phyloP scores from a whole-genome alignment of 2,113 vertebrate genomes.

The Meleagris gallopavo region DNA sequence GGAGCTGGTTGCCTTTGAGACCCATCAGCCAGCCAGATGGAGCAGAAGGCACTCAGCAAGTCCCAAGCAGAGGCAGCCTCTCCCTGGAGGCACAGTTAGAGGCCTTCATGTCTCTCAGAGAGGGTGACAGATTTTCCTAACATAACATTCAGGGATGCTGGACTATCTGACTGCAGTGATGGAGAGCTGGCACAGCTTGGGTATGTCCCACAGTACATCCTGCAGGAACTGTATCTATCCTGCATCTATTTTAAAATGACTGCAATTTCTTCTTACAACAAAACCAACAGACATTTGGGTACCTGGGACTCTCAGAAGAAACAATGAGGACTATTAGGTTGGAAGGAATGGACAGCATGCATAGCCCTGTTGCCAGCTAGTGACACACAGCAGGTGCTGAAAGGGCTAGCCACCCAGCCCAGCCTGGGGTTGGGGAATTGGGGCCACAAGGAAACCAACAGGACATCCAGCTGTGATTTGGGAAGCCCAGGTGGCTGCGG shows the following conservation, averaged over 20 bases:
- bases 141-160: fast-evolving
- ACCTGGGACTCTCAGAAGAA: neutral
- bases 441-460: neutral
- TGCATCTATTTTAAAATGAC: neutral
- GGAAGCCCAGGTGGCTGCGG: neutral
- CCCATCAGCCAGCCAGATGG: neutral
- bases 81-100: neutral
- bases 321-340: neutral
- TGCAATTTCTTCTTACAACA: neutral
- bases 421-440: neutral
- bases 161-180: neutral
- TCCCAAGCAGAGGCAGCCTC: neutral
- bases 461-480: neutral
- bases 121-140: neutral
- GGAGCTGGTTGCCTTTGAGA: neutral
- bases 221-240: neutral
- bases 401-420: neutral
- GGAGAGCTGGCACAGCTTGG: neutral
- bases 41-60: neutral
- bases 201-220: neutral
- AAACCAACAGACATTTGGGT: neutral
- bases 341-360: neutral
- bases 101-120: neutral
- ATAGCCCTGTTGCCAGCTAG: neutral
- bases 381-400: fast-evolving